Evolutionary conservation across 1,140 invertebrate species (phyloP), one percentile per base, ranked within the genome.

Genomic region (Diprion similis): DNA sequence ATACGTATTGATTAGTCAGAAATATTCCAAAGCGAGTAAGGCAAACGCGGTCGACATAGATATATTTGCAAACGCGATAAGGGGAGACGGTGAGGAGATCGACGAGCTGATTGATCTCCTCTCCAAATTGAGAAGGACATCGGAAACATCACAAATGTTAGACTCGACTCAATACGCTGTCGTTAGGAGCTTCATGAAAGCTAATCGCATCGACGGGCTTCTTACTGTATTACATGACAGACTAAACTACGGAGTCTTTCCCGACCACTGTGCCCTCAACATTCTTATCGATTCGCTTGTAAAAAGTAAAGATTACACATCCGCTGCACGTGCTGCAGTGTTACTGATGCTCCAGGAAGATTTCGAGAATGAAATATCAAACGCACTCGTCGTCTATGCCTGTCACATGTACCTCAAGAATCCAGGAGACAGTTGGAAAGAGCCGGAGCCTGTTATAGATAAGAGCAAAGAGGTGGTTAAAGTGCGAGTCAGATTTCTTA

Each of bases 271-370:
- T 79, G 88, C 90, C 64, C 92, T 92, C 65, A 97, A 96, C 86
- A 87, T 98, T 15, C 84, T 97, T n/a, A 90, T 99, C 88, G 93
- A 98, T 80, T 87, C 90, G 47, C 93, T 96, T 77, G 85, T 98
- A 18, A 92, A 93, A 80, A 85, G 89, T 7, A 85, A 93, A 70
- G 90, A 97, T 82, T 93, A 88, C 84, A 84, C 86, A 79, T 91
- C 91, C 76, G 97, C 96, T 10, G 92, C 94, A 0, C 92, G 92
- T 83, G 87, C 97, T 18, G 95, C 95, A 10, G 89, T 90, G 76
- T 87, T 95, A 70, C 88, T 96, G 70, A 97, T 97, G 94, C 84
- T 97, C 45, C 96, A 99, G 88, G 97, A 99, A 89, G 95, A 97
- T 80, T 91, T 91, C 76, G 88, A 89, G 6, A 91, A 96, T 89